Conservation (phyloP, 2,113 vertebrate genomes). For the Oxyruncus cristatus region DNA sequence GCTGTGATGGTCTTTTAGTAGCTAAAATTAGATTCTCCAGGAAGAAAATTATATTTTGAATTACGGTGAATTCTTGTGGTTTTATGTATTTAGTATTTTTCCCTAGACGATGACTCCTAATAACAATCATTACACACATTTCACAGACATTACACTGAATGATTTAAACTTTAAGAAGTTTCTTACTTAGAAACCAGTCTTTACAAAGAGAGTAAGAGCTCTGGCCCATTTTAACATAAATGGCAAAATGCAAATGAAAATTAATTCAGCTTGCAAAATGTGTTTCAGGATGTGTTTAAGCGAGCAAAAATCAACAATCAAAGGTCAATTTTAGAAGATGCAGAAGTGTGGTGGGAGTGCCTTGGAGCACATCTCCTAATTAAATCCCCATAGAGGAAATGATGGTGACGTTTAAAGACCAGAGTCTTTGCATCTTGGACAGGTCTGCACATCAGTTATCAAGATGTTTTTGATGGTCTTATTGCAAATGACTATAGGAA, state of each 20-base stretch:
- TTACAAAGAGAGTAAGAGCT: not conserved
- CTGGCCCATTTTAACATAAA: not conserved
- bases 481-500: not conserved
- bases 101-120: not conserved
- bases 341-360: not conserved
- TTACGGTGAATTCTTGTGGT: not conserved
- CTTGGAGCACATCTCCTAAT: not conserved
- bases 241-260: slow-evolving; percentile 8
- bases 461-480: not conserved
- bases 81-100: slow-evolving; percentile 50
- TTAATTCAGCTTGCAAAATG: slow-evolving; percentile 35
- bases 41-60: slow-evolving; percentile 14
- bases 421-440: not conserved
- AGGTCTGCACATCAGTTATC: not conserved
- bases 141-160: slow-evolving; percentile 14
- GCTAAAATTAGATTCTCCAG: not conserved
- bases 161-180: slow-evolving; percentile 3
- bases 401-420: not conserved
- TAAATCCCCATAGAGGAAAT: not conserved
- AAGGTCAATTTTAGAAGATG: not conserved
- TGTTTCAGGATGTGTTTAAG: slow-evolving; percentile 15
- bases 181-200: not conserved
- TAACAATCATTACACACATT: slow-evolving; percentile 42
- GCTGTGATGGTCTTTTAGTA: not conserved
- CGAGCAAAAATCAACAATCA: not conserved